A percentile compares a stretch with the other conserved stretches of the same genome.
phyloP scores from a whole-genome alignment of 2,113 vertebrate genomes.

The Verasper variegatus region DNA sequence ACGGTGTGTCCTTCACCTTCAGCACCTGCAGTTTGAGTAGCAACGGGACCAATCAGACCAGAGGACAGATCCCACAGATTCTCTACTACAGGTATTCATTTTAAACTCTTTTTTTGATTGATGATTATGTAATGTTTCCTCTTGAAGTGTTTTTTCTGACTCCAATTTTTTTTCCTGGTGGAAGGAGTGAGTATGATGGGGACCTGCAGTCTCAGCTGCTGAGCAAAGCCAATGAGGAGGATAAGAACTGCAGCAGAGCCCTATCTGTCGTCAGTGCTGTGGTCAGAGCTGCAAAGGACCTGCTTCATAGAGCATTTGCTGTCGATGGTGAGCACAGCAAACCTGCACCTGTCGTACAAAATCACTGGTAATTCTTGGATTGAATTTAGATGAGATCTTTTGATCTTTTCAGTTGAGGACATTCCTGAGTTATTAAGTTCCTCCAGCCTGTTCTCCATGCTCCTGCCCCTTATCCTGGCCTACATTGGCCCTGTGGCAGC shows the following conservation, averaged over 20 bases:
- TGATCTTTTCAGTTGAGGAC: constrained; percentile 89
- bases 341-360: not conserved
- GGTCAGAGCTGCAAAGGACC: constrained; percentile 94
- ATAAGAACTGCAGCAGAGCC: constrained; percentile 96
- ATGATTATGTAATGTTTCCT: not conserved
- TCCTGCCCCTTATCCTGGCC: constrained; percentile 96
- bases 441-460: constrained; percentile 98
- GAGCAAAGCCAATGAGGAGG: constrained; percentile 98
- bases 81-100: constrained; percentile 93
- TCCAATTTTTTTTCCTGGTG: constrained; percentile 1
- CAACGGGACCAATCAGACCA: constrained; percentile 98
- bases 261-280: constrained; percentile 97
- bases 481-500: constrained; percentile 98
- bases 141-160: not conserved
- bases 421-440: constrained; percentile 98
- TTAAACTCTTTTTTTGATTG: not conserved
- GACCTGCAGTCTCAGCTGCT: constrained; percentile 97
- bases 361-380: not conserved
- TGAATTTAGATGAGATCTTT: not conserved
- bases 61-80: constrained; percentile 97
- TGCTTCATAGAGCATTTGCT: constrained; percentile 95
- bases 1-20: constrained; percentile 95
- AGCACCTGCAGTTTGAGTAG: constrained; percentile 98
- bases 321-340: constrained; percentile 89
- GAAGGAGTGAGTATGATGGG: constrained; percentile 97